Conservation (phyloP, 1,140 invertebrate genomes). For the Heliconius nattereri region DNA sequence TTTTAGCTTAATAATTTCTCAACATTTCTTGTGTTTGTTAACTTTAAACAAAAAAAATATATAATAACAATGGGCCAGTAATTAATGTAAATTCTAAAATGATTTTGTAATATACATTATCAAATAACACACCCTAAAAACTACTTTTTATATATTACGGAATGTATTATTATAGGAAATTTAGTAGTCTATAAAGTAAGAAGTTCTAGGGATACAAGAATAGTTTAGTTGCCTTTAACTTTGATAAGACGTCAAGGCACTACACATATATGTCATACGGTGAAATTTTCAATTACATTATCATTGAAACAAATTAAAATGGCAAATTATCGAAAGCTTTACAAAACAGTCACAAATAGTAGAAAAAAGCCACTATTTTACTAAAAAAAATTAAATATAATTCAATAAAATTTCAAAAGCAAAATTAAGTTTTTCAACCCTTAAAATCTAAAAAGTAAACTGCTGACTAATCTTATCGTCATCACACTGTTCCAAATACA, state of each 20-base stretch:
- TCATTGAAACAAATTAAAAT: background rate
- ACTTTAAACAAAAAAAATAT: background rate
- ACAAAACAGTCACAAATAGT: no score
- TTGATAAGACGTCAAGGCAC: background rate
- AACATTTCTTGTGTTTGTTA: no score
- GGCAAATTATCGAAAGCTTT: background rate
- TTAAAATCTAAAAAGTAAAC: conserved; percentile 54
- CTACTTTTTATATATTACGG: background rate
- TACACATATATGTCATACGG: background rate
- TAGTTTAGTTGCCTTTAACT: background rate
- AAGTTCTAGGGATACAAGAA: background rate
- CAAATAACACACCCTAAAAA: background rate
- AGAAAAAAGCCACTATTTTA: background rate
- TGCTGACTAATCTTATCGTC: conserved; percentile 69
- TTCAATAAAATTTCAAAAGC: no score
- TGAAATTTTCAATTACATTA: background rate
- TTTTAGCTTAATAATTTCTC: no score
- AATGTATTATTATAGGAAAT: background rate
- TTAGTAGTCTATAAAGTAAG: background rate
- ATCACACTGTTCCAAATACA: conserved; percentile 69
- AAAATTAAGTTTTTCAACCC: background rate
- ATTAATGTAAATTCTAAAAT: no score
- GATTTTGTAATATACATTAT: background rate
- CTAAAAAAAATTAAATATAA: no score
- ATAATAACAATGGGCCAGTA: background rate